phyloP scores from a whole-genome alignment of 2,797 vertebrate genomes.

The Hoplostethus mediterraneus region DNA sequence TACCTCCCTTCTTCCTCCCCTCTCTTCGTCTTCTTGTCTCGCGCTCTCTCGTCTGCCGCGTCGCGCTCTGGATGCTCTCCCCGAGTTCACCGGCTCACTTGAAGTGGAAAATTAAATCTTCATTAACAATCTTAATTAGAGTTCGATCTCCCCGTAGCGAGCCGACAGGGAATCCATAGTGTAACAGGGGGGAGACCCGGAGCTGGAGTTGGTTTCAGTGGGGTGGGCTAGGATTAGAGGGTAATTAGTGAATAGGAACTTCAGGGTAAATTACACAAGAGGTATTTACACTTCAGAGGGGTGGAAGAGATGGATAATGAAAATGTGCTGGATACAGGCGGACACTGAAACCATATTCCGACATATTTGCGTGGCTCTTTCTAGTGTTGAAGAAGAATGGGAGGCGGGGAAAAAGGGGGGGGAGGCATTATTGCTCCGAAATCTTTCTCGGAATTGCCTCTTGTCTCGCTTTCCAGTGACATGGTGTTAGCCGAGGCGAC shows the following conservation, averaged over 20 bases:
- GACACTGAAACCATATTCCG: slow-evolving; percentile 12
- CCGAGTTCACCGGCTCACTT: slow-evolving; percentile 75
- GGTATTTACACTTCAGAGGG: slow-evolving; percentile 71
- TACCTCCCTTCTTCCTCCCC: neutral
- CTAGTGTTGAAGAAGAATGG: neutral
- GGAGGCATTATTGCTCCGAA: slow-evolving; percentile 47
- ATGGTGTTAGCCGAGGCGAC: slow-evolving; percentile 60
- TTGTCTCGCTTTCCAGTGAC: slow-evolving; percentile 67
- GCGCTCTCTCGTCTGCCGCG: neutral
- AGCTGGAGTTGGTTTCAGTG: slow-evolving; percentile 59
- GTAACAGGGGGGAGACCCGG: slow-evolving; percentile 68
- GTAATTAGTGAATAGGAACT: slow-evolving; percentile 74
- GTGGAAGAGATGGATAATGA: slow-evolving; percentile 50
- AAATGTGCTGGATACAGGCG: slow-evolving; percentile 34
- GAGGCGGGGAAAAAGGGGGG: neutral
- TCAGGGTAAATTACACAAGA: slow-evolving; percentile 65
- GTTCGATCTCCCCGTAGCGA: slow-evolving; percentile 81
- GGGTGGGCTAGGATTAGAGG: slow-evolving; percentile 54
- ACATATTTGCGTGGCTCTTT: neutral
- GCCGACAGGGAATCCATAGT: slow-evolving; percentile 81
- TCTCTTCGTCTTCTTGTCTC: neutral
- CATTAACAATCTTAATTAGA: slow-evolving; percentile 88
- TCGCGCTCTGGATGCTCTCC: slow-evolving; percentile 59
- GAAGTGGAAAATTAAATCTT: slow-evolving; percentile 88
- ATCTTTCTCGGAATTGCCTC: slow-evolving; percentile 46